Base-by-base conservation (phyloP, 2,797 vertebrate genomes). In the Sciaenops ocellatus region DNA sequence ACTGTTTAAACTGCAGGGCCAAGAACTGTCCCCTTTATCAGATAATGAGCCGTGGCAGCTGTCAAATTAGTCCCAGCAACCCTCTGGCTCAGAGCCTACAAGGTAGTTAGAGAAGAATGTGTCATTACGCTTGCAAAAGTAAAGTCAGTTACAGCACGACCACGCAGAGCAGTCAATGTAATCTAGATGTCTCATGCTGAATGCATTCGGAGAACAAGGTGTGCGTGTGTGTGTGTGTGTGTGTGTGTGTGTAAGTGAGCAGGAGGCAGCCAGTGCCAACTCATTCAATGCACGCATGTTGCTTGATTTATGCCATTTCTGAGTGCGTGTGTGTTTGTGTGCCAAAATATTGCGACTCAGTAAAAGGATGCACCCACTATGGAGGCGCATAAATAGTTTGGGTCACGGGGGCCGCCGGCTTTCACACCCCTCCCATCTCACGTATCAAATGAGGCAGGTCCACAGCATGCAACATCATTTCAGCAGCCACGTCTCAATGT, bases 31-130 rank as follows among this genome's bases (percentile, higher is more conserved):
- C 74, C 84, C 87, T 85, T 88, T 76, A 88, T 88, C 75, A 83
- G 85, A 92, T 92, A 92, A 93, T 89, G 90, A 90, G 84, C 83
- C 24, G 20, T 85, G 86, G 89, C 89, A 92, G 89, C 91, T 92
- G 90, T 93, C 92, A 94, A 92, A 92, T 92, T 91, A 90, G 88
- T 87, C 84, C 84, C 79, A 64, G 89, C 74, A 81, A 66, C 86
- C 83, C 80, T 83, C 87, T 79, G 85, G 83, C 89, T 87, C 9
- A 1, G 24, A 69, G 87, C 82, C 77, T 57, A 76, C 70, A 61
- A 87, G 67, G 73, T 86, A 85, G 89, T 91, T 91, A 76, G 85
- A 82, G 79, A 80, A 69, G 41, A 87, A 83, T 38, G 73, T 85
- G 82, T 84, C 84, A 74, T 89, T 82, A 80, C 3, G 50, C 18